Base-by-base conservation (phyloP, 2,888 invertebrate species). In the Apamea monoglypha region DNA sequence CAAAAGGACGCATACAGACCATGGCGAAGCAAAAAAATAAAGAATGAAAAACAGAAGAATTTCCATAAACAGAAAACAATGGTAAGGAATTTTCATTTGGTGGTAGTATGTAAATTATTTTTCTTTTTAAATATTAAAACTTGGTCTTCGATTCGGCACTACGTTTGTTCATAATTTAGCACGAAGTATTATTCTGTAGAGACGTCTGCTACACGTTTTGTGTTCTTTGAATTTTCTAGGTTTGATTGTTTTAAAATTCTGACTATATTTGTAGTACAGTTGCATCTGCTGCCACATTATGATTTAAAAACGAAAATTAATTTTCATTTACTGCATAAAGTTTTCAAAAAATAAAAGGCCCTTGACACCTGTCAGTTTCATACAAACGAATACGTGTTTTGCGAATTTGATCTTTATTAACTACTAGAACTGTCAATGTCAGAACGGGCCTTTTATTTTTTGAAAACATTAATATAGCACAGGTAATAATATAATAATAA, bases 21-120 rank as follows among this genome's bases (percentile, higher is more conserved):
- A 18, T 32, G 47, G n/a, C 47, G 2, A 16, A 47, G 32, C 18
- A 59, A 63, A 56, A 56, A 64, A 70, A 74, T 25, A 76, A 81
- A 70, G 25, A 81, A 59, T 29, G 18, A 63, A 64, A 67, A 73
- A 64, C 16, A 47, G 16, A 75, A 73, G 32, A 68, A 75, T 81
- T 74, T 77, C 67, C 72, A 84, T 81, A 68, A 74, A 84, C 59
- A 53, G 25, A 71, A 80, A 81, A 82, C 84, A 84, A 66, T 87
- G 76, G 83, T 87, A 85, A 81, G 81, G 74, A 68, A 79, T 87
- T 77, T 73, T 81, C 73, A 81, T 81, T 82, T 76, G 32, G 75
- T 63, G 56, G 50, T 74, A 74, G 73, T 74, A 76, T 82, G 77
- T 81, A 76, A 79, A 85, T 81, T 76, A 83, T 82, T 79, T 76